Evolutionary conservation across 1,140 invertebrate genomes (phyloP).

Genomic region (Drosophila pallidifrons): DNA sequence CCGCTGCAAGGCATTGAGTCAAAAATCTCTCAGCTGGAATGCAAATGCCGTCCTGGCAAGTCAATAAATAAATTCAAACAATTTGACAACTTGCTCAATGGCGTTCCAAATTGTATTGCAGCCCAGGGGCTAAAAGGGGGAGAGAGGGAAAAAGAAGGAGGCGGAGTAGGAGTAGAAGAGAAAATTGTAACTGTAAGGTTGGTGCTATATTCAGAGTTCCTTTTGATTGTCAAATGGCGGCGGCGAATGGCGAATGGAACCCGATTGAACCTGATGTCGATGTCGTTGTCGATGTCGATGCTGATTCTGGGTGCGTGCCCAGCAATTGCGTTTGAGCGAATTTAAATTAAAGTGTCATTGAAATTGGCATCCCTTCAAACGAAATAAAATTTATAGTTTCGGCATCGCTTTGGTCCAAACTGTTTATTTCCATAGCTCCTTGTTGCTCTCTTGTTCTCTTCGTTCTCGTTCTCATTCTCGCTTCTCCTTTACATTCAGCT

Average conservation of each 20-base stretch:
- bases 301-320: conserved; percentile 55
- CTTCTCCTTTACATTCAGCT: conserved; percentile 24
- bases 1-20: conserved; percentile 60
- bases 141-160: too few species aligned
- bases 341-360: conserved; percentile 84
- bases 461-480: neutral
- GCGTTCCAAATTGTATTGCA: conserved; percentile 48
- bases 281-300: neutral
- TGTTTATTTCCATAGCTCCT: conserved; percentile 45
- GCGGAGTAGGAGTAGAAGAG: neutral
- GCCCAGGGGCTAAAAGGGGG: neutral
- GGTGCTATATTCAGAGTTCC: conserved; percentile 17
- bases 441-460: neutral
- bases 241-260: neutral
- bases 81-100: conserved; percentile 83
- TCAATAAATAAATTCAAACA: conserved; percentile 84
- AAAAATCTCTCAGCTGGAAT: conserved; percentile 74
- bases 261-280: neutral
- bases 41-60: conserved; percentile 72
- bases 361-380: conserved; percentile 77
- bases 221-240: conserved; percentile 67
- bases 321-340: conserved; percentile 83
- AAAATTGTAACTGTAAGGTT: conserved; percentile 13
- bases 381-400: conserved; percentile 83
- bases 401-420: conserved; percentile 39